Conservation (phyloP, 2,797 vertebrate species). For the Pygocentrus nattereri region DNA sequence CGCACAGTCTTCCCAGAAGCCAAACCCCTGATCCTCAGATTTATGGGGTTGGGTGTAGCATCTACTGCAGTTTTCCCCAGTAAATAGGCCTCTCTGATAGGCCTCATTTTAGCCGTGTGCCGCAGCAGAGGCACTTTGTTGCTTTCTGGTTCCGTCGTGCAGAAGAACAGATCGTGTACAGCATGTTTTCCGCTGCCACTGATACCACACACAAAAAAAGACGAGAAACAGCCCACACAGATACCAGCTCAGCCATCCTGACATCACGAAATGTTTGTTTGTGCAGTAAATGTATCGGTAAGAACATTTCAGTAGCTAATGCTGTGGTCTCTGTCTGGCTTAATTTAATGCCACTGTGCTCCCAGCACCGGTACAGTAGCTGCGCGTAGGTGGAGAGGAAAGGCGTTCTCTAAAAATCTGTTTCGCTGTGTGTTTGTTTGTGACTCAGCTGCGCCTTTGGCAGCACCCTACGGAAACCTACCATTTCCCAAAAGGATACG, state of each 20-base stretch:
- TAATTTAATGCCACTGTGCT: constrained; percentile 56
- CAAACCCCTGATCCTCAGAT: constrained; percentile 31
- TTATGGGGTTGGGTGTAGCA: constrained; percentile 1
- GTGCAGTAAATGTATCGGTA: constrained; percentile 32
- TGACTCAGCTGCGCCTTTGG: constrained; percentile 37
- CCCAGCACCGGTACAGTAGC: constrained; percentile 24
- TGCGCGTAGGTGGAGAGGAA: constrained; percentile 35
- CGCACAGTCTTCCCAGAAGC: constrained; percentile 2
- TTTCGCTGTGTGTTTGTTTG: not conserved
- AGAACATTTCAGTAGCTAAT: constrained; percentile 51
- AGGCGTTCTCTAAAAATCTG: constrained; percentile 26
- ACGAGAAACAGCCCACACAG: constrained; percentile 37
- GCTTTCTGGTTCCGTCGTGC: not conserved
- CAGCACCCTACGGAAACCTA: constrained; percentile 29
- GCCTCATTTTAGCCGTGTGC: not conserved
- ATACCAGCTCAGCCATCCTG: constrained; percentile 35
- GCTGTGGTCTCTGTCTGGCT: constrained; percentile 42
- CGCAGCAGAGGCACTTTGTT: not conserved
- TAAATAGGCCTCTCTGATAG: not conserved
- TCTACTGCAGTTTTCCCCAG: not conserved
- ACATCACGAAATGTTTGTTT: constrained; percentile 48
- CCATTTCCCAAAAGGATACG: not conserved
- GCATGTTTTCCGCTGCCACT: constrained; percentile 2
- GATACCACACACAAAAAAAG: constrained; percentile 27
- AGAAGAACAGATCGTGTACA: constrained; percentile 28